These are phyloP conservation scores for Hyppa rectilinea DNA, from an alignment of 2,888 invertebrate genomes.

Conservation along the genomic window DNA sequence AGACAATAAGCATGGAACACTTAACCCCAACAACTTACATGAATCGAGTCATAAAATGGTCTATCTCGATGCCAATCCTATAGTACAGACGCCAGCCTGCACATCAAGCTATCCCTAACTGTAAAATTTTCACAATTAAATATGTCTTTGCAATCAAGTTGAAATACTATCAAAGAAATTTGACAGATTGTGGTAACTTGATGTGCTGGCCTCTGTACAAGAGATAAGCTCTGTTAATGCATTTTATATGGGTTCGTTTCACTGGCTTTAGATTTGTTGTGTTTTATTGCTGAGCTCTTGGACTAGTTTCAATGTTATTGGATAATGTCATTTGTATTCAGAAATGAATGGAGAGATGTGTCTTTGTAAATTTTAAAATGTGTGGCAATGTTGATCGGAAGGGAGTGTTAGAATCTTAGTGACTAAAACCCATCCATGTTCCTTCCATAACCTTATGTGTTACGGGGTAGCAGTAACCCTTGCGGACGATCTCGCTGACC, in stretches of 20 bases:
- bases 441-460: too few species aligned
- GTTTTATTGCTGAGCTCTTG: constrained; percentile 20
- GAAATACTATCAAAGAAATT: too few species aligned
- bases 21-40: neutral
- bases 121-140: too few species aligned
- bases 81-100: too few species aligned
- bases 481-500: too few species aligned
- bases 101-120: too few species aligned
- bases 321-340: constrained; percentile 5
- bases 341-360: neutral
- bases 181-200: too few species aligned
- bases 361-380: constrained; percentile 9
- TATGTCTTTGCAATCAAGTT: too few species aligned
- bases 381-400: constrained; percentile 6
- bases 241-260: constrained; percentile 42
- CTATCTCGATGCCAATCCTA: constrained; percentile 25
- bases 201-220: too few species aligned
- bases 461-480: too few species aligned
- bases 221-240: constrained; percentile 31
- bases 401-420: too few species aligned
- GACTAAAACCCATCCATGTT: too few species aligned
- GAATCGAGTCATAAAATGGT: neutral
- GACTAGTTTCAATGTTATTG: constrained; percentile 16
- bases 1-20: neutral
- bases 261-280: constrained; percentile 32